These are phyloP conservation scores for Hyposoter dolosus DNA, from an alignment of 2,888 invertebrate species.

Conservation along the genomic window DNA sequence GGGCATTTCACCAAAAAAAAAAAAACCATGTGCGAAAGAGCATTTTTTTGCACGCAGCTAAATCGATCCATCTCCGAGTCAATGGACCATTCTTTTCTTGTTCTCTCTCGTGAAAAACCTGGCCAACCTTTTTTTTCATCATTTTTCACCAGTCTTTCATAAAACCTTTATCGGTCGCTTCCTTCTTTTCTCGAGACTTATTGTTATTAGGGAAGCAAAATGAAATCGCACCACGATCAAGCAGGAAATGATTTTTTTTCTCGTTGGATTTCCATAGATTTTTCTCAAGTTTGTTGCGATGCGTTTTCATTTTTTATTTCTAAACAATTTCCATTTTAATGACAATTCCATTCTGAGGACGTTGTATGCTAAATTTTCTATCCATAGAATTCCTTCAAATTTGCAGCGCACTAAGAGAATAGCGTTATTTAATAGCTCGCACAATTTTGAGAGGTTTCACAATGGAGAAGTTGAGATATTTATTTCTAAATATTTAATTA, in stretches of 20 bases:
- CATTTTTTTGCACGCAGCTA: conserved; percentile 23
- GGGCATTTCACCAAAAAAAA: conserved; percentile 14
- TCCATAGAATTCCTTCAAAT: too few relatives aligned
- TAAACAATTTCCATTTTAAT: background rate
- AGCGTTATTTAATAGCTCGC: too few relatives aligned
- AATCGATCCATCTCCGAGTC: conserved; percentile 41
- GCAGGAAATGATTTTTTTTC: background rate
- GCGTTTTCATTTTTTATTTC: background rate
- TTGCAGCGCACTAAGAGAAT: too few relatives aligned
- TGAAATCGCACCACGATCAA: background rate
- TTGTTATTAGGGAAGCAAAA: background rate
- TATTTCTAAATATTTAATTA: too few relatives aligned
- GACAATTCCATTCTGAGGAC: too few relatives aligned
- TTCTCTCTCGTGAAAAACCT: background rate
- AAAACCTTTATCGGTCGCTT: background rate
- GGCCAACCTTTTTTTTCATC: conserved; percentile 5
- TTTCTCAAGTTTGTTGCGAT: too few relatives aligned
- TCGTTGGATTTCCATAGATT: background rate
- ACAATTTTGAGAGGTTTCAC: too few relatives aligned
- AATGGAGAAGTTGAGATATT: too few relatives aligned
- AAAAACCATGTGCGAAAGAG: conserved; percentile 47
- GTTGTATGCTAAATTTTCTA: too few relatives aligned
- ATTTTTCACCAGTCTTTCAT: conserved; percentile 11
- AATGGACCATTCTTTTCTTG: conserved; percentile 31
- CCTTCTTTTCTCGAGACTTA: too few relatives aligned